These are phyloP conservation scores for Haemorhous mexicanus DNA, from an alignment of 2,113 vertebrate species.

Conservation along the genomic window DNA sequence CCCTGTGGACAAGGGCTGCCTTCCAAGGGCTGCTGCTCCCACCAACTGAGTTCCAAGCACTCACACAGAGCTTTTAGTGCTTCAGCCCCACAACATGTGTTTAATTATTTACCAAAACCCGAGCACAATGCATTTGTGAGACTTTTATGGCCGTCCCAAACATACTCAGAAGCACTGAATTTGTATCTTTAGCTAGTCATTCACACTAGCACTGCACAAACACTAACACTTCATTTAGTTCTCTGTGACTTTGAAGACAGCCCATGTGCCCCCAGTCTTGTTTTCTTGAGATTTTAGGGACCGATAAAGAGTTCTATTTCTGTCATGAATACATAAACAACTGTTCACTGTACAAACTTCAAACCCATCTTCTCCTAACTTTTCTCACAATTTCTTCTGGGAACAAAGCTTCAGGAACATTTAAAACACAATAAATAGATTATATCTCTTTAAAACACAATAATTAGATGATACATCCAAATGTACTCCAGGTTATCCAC, in stretches of 20 bases:
- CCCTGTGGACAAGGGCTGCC: background rate
- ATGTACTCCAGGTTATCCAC: background rate
- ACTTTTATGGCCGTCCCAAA: background rate
- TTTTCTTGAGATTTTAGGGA: background rate
- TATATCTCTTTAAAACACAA: background rate
- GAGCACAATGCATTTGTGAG: background rate
- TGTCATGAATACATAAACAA: background rate
- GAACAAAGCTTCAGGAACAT: background rate
- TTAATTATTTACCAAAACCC: background rate
- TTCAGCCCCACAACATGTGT: background rate
- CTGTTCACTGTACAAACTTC: background rate
- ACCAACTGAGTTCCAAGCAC: background rate
- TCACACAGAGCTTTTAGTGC: background rate
- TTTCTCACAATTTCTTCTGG: background rate
- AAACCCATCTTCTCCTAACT: background rate
- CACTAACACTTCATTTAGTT: background rate
- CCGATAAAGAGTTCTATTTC: background rate
- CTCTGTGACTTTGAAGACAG: background rate
- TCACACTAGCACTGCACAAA: background rate
- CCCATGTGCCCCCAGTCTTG: too few species aligned
- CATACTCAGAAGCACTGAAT: background rate
- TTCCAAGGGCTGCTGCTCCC: background rate
- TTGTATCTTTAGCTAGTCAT: background rate
- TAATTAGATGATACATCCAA: background rate
- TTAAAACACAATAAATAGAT: background rate